Conservation (phyloP, 2,888 invertebrate species). For the Xestobium rufovillosum region DNA sequence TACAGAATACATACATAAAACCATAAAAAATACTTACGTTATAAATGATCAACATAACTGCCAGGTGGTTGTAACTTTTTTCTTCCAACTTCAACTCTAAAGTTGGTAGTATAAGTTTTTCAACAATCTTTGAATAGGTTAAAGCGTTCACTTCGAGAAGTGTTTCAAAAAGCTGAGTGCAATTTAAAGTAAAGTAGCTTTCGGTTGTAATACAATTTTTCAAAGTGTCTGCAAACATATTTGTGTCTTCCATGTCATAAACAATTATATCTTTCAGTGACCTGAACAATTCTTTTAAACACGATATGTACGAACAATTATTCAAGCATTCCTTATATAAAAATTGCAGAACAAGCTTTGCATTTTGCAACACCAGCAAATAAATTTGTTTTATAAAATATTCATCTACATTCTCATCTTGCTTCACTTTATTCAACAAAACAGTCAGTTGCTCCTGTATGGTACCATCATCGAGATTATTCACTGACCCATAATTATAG, state of each 20-base stretch:
- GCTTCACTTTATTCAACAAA: conserved; percentile 31
- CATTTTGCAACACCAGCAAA: conserved; percentile 35
- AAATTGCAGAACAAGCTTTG: conserved; percentile 25
- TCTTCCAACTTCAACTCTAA: conserved; percentile 12
- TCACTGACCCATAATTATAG: conserved; percentile 27
- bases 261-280: conserved; percentile 23
- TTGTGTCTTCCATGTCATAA: not conserved
- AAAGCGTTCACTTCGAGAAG: conserved; percentile 27
- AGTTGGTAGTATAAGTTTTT: conserved; percentile 19
- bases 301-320: conserved; percentile 25
- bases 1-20: conserved; percentile 12
- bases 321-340: conserved; percentile 33
- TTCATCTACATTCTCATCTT: conserved; percentile 16
- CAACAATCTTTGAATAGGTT: conserved; percentile 19
- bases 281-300: conserved; percentile 24
- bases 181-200: conserved; percentile 25
- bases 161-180: conserved; percentile 28
- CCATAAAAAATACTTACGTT: conserved; percentile 5
- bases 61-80: too few relatives aligned
- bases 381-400: conserved; percentile 28
- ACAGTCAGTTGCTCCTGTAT: conserved; percentile 25
- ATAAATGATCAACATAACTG: too few relatives aligned
- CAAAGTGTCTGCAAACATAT: not conserved
- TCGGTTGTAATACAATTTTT: too few relatives aligned
- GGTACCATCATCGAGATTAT: conserved; percentile 24